Percentiles rank a stretch among this genome's conserved stretches.
These are phyloP conservation scores for Thalassarche chlororhynchos DNA, from an alignment of 2,113 vertebrate genomes.

Conservation along the genomic window DNA sequence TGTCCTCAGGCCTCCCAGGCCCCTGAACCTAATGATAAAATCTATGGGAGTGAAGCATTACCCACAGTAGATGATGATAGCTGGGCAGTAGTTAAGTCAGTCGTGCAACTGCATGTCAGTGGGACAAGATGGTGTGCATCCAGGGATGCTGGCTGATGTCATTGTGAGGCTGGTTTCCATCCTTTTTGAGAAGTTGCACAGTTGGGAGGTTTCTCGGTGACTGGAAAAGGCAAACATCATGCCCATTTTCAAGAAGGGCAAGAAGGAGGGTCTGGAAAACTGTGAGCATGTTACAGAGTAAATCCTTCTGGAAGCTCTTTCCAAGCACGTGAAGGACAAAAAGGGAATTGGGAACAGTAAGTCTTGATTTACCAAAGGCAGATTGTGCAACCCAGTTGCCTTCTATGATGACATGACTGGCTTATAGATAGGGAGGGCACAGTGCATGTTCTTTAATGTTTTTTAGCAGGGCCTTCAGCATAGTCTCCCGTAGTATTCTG, in stretches of 20 bases:
- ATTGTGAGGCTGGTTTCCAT: neutral
- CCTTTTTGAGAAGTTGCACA: neutral
- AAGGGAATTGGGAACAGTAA: neutral
- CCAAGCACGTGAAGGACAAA: neutral
- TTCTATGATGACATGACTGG: neutral
- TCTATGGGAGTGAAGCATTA: neutral
- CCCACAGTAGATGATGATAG: neutral
- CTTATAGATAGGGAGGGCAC: neutral
- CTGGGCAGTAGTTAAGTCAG: neutral
- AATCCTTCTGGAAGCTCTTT: neutral
- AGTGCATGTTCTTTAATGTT: neutral
- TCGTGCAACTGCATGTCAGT: neutral
- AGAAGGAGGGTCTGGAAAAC: neutral
- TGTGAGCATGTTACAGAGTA: neutral
- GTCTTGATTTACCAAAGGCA: neutral
- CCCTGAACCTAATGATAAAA: neutral
- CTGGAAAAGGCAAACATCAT: neutral
- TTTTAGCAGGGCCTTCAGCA: neutral
- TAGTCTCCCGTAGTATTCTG: neutral
- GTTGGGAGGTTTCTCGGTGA: neutral
- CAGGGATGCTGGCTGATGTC: neutral
- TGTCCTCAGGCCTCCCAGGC: neutral
- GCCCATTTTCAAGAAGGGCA: neutral
- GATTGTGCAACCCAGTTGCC: neutral
- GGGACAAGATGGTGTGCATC: neutral